Conservation (phyloP, 1,140 invertebrate genomes). For the Bombus ignitus region DNA sequence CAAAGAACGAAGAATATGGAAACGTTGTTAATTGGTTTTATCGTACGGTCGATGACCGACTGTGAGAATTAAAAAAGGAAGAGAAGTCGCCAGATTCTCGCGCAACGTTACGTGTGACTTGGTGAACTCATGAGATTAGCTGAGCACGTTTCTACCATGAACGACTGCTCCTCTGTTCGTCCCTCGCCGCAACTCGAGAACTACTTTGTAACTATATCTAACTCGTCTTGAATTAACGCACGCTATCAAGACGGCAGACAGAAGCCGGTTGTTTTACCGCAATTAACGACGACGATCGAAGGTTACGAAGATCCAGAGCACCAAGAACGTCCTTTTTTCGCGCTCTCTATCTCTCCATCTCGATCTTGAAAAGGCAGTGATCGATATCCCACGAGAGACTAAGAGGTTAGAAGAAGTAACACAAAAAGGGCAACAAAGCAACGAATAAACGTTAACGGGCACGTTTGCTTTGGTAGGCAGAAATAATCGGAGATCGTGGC, state of each 20-base stretch:
- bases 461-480: neutral
- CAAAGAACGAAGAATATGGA: neutral
- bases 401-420: neutral
- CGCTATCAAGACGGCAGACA: conserved; percentile 22
- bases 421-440: neutral
- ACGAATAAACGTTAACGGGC: conserved; percentile 4
- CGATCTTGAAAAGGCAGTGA: neutral
- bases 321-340: neutral
- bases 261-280: conserved; percentile 32
- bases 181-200: conserved; percentile 1
- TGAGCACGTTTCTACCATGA: conserved; percentile 28
- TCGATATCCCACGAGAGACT: neutral
- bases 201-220: conserved; percentile 25
- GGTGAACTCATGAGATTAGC: conserved; percentile 7
- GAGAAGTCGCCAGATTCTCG: neutral
- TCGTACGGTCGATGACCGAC: neutral
- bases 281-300: conserved; percentile 36
- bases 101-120: neutral
- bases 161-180: neutral
- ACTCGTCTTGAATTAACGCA: conserved; percentile 44
- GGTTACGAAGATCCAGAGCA: conserved; percentile 43
- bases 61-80: neutral
- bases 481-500: neutral
- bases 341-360: neutral
- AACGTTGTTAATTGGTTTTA: conserved; percentile 1